These are phyloP conservation scores for Ceratotherium simum DNA, from an alignment of 2,113 vertebrate species.

Conservation along the genomic window DNA sequence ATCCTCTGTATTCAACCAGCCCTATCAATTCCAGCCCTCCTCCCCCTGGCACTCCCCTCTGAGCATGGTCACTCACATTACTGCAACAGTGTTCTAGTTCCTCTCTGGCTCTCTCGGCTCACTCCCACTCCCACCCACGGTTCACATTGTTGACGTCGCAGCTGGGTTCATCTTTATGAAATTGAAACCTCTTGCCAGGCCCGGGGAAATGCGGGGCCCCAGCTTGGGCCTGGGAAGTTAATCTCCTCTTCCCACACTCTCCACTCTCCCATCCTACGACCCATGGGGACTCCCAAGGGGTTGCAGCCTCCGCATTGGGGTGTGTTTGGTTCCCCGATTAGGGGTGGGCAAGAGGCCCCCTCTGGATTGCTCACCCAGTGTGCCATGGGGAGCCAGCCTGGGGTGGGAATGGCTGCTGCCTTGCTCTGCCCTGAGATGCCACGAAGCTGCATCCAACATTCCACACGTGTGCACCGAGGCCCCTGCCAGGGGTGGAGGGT, in stretches of 20 bases:
- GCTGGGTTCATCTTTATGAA: background rate
- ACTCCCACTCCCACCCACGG: too few species aligned
- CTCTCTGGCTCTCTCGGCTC: background rate
- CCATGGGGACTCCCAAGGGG: background rate
- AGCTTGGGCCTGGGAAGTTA: background rate
- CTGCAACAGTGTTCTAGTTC: background rate
- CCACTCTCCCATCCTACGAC: background rate
- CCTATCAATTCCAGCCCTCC: background rate
- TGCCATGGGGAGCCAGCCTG: background rate
- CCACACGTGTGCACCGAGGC: background rate
- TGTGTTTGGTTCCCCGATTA: background rate
- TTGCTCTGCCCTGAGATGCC: background rate
- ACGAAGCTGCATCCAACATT: background rate
- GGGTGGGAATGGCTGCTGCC: too few species aligned
- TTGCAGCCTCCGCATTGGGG: background rate
- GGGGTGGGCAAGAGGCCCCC: too few species aligned
- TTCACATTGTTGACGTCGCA: background rate
- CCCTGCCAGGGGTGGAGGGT: background rate
- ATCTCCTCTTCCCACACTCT: background rate
- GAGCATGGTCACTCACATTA: too few species aligned
- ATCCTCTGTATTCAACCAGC: background rate
- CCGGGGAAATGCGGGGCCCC: background rate
- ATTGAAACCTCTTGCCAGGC: background rate
- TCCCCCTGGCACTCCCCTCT: too few species aligned
- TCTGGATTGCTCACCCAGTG: background rate